These are phyloP conservation scores for Falco biarmicus DNA, from an alignment of 2,797 vertebrate species.

Conservation along the genomic window DNA sequence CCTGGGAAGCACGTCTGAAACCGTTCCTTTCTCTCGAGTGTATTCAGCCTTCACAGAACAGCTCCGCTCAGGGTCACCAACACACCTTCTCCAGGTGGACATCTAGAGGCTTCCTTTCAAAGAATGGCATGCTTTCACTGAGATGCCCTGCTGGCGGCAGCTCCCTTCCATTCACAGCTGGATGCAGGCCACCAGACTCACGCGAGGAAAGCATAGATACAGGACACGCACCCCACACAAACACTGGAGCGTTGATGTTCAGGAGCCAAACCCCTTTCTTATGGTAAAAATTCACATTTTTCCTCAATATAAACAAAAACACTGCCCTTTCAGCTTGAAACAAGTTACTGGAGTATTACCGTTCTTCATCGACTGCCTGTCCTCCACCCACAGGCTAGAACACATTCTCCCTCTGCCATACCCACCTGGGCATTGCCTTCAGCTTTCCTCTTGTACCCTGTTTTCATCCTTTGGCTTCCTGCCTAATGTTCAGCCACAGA, in stretches of 20 bases:
- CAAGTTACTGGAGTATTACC: background rate
- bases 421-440: background rate
- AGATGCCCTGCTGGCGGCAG: background rate
- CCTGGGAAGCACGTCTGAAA: background rate
- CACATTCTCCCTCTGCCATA: background rate
- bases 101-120: background rate
- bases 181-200: background rate
- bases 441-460: background rate
- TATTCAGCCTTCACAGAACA: background rate
- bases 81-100: background rate
- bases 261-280: background rate
- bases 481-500: background rate
- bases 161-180: background rate
- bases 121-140: fast-evolving
- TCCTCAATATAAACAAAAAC: background rate
- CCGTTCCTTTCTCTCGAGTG: background rate
- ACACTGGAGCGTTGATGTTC: background rate
- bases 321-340: background rate
- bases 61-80: background rate
- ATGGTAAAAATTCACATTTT: background rate
- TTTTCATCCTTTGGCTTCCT: background rate
- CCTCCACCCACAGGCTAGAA: background rate
- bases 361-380: background rate
- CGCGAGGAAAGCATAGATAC: fast-evolving
- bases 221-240: fast-evolving